Conservation (phyloP, 1,140 invertebrate genomes). For the Drosophila ogumai region DNA sequence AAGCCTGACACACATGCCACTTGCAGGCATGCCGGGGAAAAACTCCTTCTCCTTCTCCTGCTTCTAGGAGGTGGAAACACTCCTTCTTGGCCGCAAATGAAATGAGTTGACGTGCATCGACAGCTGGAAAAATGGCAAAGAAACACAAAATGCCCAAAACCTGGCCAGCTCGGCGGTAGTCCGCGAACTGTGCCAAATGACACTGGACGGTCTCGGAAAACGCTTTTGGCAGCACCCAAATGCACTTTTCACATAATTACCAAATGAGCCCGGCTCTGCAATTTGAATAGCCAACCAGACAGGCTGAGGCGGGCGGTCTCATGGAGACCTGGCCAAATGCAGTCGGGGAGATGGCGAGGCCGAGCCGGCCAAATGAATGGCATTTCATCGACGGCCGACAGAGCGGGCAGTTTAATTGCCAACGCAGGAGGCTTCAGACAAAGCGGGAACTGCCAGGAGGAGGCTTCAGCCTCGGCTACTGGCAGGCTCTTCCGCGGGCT, state of each 20-base stretch:
- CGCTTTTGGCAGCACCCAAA: slow-evolving; percentile 65
- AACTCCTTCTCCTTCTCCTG: slow-evolving; percentile 4
- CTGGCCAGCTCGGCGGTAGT: slow-evolving; percentile 29
- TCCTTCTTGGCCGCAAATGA: slow-evolving; percentile 63
- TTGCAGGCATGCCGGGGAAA: background rate
- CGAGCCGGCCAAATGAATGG: slow-evolving; percentile 66
- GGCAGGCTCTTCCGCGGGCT: slow-evolving; percentile 26
- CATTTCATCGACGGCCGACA: slow-evolving; percentile 73
- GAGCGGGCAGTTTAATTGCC: slow-evolving; percentile 79
- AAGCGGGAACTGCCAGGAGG: slow-evolving; percentile 4
- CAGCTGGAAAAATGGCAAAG: slow-evolving; percentile 39
- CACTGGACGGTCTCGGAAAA: slow-evolving; percentile 51
- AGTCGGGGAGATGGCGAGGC: slow-evolving; percentile 21
- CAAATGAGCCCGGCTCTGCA: slow-evolving; percentile 72
- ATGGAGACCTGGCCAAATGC: slow-evolving; percentile 32
- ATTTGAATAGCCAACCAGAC: slow-evolving; percentile 71
- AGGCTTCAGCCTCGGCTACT: slow-evolving; percentile 30
- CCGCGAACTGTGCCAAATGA: slow-evolving; percentile 51
- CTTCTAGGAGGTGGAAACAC: slow-evolving; percentile 48
- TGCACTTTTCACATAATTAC: slow-evolving; percentile 83
- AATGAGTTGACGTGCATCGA: slow-evolving; percentile 79
- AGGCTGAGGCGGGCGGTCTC: slow-evolving; percentile 23
- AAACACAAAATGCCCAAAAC: slow-evolving; percentile 23
- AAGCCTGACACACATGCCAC: slow-evolving; percentile 50
- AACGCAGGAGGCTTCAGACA: slow-evolving; percentile 55